Evolutionary conservation across 1,140 invertebrate genomes (phyloP), one percentile per base, ranked within the genome.

Genomic region (Physella acuta): DNA sequence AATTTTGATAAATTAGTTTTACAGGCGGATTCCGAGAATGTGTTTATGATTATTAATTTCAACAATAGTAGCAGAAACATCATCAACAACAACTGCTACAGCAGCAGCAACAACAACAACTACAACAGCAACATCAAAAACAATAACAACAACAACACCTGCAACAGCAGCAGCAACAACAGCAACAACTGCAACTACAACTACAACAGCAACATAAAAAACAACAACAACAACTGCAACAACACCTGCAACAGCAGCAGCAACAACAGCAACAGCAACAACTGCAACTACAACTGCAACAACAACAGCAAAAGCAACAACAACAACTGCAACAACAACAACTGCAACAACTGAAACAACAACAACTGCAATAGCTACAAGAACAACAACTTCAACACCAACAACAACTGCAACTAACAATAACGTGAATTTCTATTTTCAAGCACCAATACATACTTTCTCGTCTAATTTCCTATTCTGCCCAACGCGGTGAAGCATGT

Each of bases 241-340:
- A n/a, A n/a, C n/a, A n/a, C n/a, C n/a, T n/a, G 36, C 67, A 4
- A 62, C 67, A 4, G 62, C 67, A 69, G 20, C 56, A 63, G 20
- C 34, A 64, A 65, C 58, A 44, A 26, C 58, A 69, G 24, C 67
- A 51, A 62, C 67, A 62, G 20, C 59, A 63, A 36, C 67, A 63
- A 62, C 56, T 1, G 64, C 58, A 49, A 44, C 67, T 28, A 1
- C 58, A 69, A 64, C 59, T 62, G 62, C 58, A 69, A 30, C 1
- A 62, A 62, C 36, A 69, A 64, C 36, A 51, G 64, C 34, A 63
- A 30, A 17, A 64, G 64, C 58, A 44, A 49, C 37, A 69, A 37
- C 67, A 53, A 34, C 39, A 62, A 30, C 59, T 26, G 30, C 51
- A 30, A 39, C 49, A 58, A 31, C 26, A 52, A 26, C 62, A 4